Percentiles rank a stretch among this genome's conserved stretches.
phyloP scores from a whole-genome alignment of 2,113 vertebrate genomes.

The Phycodurus eques region DNA sequence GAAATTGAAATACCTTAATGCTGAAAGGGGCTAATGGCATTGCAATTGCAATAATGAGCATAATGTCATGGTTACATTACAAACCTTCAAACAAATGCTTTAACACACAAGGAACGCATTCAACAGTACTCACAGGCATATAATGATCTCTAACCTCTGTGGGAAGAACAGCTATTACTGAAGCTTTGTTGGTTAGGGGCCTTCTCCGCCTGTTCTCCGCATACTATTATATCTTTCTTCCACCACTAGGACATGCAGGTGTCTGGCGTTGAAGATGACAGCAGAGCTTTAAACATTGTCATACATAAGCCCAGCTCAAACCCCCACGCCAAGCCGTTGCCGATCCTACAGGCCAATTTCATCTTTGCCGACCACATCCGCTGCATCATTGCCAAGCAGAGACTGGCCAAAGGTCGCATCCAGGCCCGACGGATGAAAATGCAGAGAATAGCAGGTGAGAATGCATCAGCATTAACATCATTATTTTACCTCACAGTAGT shows the following conservation, averaged over 20 bases:
- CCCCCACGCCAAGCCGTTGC: conserved; percentile 94
- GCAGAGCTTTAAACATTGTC: conserved; percentile 89
- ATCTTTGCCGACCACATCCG: conserved; percentile 97
- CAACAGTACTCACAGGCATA: no score
- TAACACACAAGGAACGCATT: no score
- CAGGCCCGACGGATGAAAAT: conserved; percentile 96
- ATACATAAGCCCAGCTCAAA: conserved; percentile 96
- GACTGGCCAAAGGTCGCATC: conserved; percentile 94
- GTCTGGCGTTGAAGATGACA: conserved; percentile 94
- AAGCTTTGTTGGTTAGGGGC: no score
- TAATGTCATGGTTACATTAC: no score
- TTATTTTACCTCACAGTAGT: background rate
- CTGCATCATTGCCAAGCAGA: conserved; percentile 97
- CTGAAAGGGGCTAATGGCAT: no score
- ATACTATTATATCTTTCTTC: background rate
- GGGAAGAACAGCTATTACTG: no score
- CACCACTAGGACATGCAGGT: conserved; percentile 93
- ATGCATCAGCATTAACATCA: no score
- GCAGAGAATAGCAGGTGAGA: conserved; percentile 92
- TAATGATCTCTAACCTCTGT: no score
- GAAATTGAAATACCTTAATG: no score
- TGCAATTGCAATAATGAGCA: no score
- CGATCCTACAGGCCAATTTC: conserved; percentile 97
- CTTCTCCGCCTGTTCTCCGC: no score
- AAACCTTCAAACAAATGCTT: no score